Evolutionary conservation across 1,140 invertebrate species (phyloP), one percentile per base, ranked within the genome.

Genomic region (Saccostrea cuccullata): DNA sequence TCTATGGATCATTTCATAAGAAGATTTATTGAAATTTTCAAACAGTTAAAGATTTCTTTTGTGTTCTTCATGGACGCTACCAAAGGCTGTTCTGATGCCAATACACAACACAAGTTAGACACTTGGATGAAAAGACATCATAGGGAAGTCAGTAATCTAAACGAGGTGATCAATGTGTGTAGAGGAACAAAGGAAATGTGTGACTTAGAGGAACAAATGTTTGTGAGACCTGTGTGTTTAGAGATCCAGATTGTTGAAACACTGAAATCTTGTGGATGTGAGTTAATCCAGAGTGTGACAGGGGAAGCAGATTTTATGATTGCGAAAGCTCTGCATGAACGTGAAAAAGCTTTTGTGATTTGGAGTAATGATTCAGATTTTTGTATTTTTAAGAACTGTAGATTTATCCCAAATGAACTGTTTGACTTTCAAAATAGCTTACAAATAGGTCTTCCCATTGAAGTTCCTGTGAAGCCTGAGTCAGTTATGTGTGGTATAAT

Each of bases 341-440:
- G 93, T 40, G 86, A 90, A 26, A 91, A 92, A 60, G 94, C 94
- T 11, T 94, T 89, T 89, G 93, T 92, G 30, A 89, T 95, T 40
- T 85, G 94, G n/a, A 93, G 93, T 82, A 93, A 94, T 86, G 94
- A 95, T 87, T 93, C 94, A 17, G 94, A 95, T 85, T 95, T 95
- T 83, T 94, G 92, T 88, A 90, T 94, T 70, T 94, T 94, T 88
- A 90, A 90, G 85, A 86, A 93, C 85, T 89, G 91, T 86, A 84
- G 87, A 17, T 92, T 94, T 73, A 93, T 95, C 82, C 92, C 93
- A 12, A 56, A 89, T 85, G 85, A 92, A 58, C 84, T 92, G 58
- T 94, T 94, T 92, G 94, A 95, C 85, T 86, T 93, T n/a, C 36
- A 92, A 9, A 91, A 92, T 87, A 91, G 93, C 55, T 84, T 94